Conservation (phyloP, 2,797 vertebrate species). For the Caiman crocodilus region DNA sequence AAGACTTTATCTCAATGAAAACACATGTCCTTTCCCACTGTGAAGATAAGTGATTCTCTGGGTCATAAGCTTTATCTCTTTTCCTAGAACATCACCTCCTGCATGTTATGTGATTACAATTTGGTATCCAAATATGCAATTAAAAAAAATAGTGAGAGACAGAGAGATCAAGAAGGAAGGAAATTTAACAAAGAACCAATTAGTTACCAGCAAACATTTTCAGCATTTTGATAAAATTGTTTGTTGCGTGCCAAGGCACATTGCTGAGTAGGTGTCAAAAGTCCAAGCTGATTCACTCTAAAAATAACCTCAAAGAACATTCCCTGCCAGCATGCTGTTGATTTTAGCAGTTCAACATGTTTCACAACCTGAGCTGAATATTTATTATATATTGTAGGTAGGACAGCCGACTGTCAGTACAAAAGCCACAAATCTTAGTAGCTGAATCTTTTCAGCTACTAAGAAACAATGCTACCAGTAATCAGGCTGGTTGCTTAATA, state of each 20-base stretch:
- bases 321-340: conserved; percentile 69
- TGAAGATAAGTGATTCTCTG: neutral
- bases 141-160: neutral
- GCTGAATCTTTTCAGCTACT: conserved; percentile 47
- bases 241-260: conserved; percentile 59
- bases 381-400: conserved; percentile 40
- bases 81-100: neutral
- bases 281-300: conserved; percentile 70
- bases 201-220: conserved; percentile 50
- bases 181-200: conserved; percentile 16
- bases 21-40: neutral
- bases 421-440: conserved; percentile 2
- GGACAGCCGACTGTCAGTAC: conserved; percentile 19
- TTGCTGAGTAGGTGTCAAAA: conserved; percentile 76
- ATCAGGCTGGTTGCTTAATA: neutral
- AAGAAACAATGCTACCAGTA: conserved; percentile 15
- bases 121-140: neutral
- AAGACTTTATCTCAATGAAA: neutral
- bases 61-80: neutral
- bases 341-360: conserved; percentile 69
- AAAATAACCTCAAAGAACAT: conserved; percentile 73
- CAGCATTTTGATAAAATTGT: conserved; percentile 60
- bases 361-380: conserved; percentile 73
- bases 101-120: neutral
- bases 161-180: conserved; percentile 13